These are phyloP conservation scores for Xylocopa sonorina DNA, from an alignment of 1,140 invertebrate species.

Conservation along the genomic window DNA sequence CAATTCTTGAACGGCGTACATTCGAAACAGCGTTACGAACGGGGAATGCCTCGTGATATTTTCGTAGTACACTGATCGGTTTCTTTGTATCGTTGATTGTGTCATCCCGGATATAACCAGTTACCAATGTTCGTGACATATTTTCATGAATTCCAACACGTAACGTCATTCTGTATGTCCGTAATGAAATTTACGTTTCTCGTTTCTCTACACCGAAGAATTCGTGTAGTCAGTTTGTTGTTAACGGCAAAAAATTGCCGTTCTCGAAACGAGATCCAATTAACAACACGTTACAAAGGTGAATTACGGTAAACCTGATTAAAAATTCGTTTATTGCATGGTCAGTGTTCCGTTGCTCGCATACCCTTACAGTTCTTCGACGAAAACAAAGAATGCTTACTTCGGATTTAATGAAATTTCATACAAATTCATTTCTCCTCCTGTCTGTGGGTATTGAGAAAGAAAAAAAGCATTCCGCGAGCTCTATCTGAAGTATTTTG, in stretches of 20 bases:
- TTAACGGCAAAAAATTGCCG: neutral
- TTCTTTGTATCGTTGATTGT: neutral
- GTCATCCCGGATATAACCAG: conserved; percentile 17
- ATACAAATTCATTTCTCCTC: neutral
- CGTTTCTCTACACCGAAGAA: no score
- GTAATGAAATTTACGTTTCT: neutral
- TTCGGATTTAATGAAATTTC: neutral
- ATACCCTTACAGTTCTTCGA: no score
- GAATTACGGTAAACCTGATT: conserved; percentile 28
- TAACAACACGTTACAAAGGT: neutral
- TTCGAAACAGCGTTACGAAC: neutral
- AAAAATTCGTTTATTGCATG: conserved; percentile 21
- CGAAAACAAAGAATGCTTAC: neutral
- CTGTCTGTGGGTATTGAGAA: neutral
- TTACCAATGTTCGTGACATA: neutral
- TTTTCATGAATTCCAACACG: conserved; percentile 1
- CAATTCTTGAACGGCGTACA: neutral
- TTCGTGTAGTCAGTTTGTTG: neutral
- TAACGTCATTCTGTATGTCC: neutral
- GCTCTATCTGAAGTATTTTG: no score
- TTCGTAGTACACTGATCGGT: conserved; percentile 18
- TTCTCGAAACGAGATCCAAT: conserved; percentile 7
- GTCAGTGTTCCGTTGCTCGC: neutral
- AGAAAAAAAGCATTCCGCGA: no score
- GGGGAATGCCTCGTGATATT: neutral